Conservation (phyloP, 2,888 invertebrate species). For the Mylabris sibirica region DNA sequence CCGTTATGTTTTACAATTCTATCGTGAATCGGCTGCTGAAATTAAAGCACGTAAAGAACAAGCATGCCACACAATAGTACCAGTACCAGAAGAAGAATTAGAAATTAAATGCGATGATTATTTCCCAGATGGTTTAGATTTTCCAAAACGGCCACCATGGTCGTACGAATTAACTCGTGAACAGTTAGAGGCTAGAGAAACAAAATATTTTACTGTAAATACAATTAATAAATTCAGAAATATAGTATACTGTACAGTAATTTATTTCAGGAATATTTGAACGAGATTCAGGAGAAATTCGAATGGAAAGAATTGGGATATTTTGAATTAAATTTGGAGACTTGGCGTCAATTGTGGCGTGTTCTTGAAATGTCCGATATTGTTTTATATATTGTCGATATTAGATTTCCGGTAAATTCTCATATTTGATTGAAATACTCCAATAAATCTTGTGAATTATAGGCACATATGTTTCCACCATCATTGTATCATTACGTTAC, state of each 20-base stretch:
- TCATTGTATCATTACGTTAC: conserved; percentile 83
- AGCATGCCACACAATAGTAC: conserved; percentile 67
- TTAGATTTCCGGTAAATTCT: conserved; percentile 77
- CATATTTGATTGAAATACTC: background rate
- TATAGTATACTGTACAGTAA: background rate
- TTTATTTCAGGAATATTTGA: conserved; percentile 76
- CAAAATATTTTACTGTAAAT: conserved; percentile 79
- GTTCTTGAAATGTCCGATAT: conserved; percentile 95
- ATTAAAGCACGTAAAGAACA: conserved; percentile 73
- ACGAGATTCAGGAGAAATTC: conserved; percentile 69
- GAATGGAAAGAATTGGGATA: conserved; percentile 76
- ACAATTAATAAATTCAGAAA: conserved; percentile 31
- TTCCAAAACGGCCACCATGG: conserved; percentile 90
- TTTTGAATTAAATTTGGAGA: conserved; percentile 93
- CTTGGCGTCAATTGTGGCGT: conserved; percentile 96
- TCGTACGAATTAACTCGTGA: conserved; percentile 76
- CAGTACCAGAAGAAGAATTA: conserved; percentile 67
- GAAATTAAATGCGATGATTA: conserved; percentile 74
- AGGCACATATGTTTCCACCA: conserved; percentile 88
- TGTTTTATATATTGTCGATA: conserved; percentile 86
- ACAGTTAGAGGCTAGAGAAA: conserved; percentile 79
- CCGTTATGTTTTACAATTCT: conserved; percentile 83
- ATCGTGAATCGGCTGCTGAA: conserved; percentile 80
- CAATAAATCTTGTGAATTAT: conserved; percentile 41
- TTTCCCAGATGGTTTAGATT: conserved; percentile 74